Percentiles rank a stretch among this genome's conserved stretches.
These are phyloP conservation scores for Gari tellinella DNA, from an alignment of 2,888 invertebrate genomes.

Conservation along the genomic window DNA sequence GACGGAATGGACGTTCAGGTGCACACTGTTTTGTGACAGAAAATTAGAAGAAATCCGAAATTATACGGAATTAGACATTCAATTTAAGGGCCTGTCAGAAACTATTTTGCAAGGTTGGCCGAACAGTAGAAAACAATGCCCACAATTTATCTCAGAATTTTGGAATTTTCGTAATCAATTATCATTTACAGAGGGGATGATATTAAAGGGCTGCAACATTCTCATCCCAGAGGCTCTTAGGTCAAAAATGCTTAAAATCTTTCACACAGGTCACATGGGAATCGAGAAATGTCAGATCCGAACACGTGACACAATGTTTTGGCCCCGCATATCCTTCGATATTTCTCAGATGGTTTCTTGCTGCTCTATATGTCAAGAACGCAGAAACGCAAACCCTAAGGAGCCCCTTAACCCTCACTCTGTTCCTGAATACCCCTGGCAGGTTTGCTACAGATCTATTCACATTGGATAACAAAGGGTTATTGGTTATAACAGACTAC, in stretches of 20 bases:
- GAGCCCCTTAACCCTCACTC: slow-evolving; percentile 47
- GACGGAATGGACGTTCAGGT: no score
- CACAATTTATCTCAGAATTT: slow-evolving; percentile 1
- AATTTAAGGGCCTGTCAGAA: neutral
- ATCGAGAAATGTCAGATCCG: slow-evolving; percentile 39
- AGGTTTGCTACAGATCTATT: slow-evolving; percentile 56
- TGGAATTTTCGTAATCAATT: slow-evolving; percentile 26
- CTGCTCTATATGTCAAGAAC: no score
- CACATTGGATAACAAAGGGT: slow-evolving; percentile 34
- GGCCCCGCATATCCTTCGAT: slow-evolving; percentile 52
- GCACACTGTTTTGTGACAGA: slow-evolving; percentile 29
- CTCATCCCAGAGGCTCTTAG: slow-evolving; percentile 45
- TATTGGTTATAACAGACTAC: slow-evolving; percentile 52
- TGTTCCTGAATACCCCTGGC: slow-evolving; percentile 47
- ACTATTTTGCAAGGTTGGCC: neutral
- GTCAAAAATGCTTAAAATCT: slow-evolving; percentile 33
- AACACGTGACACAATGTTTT: slow-evolving; percentile 50
- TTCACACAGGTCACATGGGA: slow-evolving; percentile 58
- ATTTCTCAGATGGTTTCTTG: slow-evolving; percentile 43
- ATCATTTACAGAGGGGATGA: slow-evolving; percentile 14
- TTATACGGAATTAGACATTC: slow-evolving; percentile 34
- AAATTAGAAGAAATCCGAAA: slow-evolving; percentile 40
- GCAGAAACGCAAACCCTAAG: slow-evolving; percentile 43
- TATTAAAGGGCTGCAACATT: slow-evolving; percentile 28
- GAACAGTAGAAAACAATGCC: neutral